These are phyloP conservation scores for Cygnus olor DNA, from an alignment of 2,797 vertebrate species.

Conservation along the genomic window DNA sequence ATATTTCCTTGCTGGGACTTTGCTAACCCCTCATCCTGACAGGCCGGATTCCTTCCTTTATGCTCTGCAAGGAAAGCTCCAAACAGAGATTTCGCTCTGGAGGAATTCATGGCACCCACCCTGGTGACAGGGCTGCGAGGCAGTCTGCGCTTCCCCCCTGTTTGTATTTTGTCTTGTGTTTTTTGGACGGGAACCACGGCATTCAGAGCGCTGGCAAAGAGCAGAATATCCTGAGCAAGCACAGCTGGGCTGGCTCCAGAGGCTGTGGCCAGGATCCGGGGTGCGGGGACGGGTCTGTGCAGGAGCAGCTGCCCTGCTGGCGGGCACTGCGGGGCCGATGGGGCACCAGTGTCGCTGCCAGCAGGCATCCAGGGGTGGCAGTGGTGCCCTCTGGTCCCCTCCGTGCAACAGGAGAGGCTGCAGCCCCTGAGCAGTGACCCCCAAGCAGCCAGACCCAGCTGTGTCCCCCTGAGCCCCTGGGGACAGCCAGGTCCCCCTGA, in stretches of 20 bases:
- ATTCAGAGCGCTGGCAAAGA: not conserved
- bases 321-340: rapidly evolving
- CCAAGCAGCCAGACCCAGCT: not conserved
- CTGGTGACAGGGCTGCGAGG: not conserved
- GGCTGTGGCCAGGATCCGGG: not conserved
- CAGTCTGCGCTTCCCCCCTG: not conserved
- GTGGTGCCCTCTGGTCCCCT: not conserved
- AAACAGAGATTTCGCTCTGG: not conserved
- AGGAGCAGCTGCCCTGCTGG: not conserved
- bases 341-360: not conserved
- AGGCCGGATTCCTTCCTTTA: not conserved
- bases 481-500: not conserved
- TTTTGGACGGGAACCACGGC: not conserved
- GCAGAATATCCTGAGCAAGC: not conserved
- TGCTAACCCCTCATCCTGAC: not conserved
- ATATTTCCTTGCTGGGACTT: not conserved
- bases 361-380: not conserved
- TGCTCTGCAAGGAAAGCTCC: not conserved
- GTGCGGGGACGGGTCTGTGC: rapidly evolving
- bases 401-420: too few relatives aligned
- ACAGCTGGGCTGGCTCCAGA: not conserved
- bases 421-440: not conserved
- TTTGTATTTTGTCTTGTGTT: conserved; percentile 14
- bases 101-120: not conserved
- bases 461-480: not conserved